These are phyloP conservation scores for Eilema depressum DNA, from an alignment of 2,888 invertebrate genomes.

Conservation along the genomic window DNA sequence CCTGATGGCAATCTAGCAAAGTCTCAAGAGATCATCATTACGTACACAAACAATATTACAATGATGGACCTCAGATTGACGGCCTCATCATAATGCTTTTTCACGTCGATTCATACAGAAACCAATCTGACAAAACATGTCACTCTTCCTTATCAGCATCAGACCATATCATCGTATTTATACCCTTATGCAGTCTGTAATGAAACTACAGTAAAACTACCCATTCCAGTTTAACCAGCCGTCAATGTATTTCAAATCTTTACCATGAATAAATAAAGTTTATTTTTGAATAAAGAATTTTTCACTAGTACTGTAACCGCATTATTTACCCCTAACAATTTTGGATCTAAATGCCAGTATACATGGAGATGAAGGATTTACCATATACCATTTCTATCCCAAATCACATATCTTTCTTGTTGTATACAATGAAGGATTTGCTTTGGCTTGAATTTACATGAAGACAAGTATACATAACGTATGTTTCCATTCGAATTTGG, in stretches of 20 bases:
- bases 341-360: not conserved
- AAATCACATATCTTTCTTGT: not conserved
- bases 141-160: not conserved
- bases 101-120: not conserved
- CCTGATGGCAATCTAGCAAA: no score
- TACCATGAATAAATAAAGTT: not conserved
- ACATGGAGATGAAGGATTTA: constrained; percentile 17
- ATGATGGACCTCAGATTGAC: no score
- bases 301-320: not conserved
- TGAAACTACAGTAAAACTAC: not conserved
- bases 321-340: constrained; percentile 8
- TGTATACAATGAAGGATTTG: constrained; percentile 6
- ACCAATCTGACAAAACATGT: not conserved
- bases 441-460: not conserved
- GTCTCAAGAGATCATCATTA: no score
- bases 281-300: not conserved
- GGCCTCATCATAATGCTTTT: no score
- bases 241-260: not conserved
- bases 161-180: not conserved
- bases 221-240: not conserved
- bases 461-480: not conserved
- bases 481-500: not conserved
- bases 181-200: not conserved
- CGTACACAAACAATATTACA: no score
- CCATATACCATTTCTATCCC: not conserved